phyloP scores from a whole-genome alignment of 2,113 vertebrate species.

The Ondatra zibethicus region DNA sequence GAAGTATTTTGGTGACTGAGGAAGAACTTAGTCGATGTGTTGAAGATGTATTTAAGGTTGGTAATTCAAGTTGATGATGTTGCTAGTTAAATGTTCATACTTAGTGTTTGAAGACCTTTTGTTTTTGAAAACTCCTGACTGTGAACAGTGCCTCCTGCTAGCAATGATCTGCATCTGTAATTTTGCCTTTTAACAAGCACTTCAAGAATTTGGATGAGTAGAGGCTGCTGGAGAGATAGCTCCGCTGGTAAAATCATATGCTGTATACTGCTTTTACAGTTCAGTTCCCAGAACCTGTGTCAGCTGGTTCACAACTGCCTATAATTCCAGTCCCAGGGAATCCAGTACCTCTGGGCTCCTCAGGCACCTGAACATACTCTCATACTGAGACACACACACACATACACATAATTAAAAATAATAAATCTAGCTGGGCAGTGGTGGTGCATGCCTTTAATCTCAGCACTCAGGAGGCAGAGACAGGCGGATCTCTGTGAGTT shows the following conservation, averaged over 20 bases:
- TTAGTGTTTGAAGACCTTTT: neutral
- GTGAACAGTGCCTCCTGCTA: neutral
- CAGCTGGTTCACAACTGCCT: neutral
- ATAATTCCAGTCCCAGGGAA: neutral
- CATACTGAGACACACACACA: neutral
- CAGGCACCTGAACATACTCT: neutral
- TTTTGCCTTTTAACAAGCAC: neutral
- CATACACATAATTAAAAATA: neutral
- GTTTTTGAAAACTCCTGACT: neutral
- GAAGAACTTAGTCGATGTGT: slow-evolving; percentile 91
- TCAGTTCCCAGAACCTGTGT: neutral
- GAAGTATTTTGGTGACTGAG: slow-evolving; percentile 88
- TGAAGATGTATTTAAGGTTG: slow-evolving; percentile 94
- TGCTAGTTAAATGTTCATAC: slow-evolving; percentile 47
- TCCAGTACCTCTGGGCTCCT: neutral
- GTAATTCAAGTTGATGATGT: slow-evolving; percentile 57
- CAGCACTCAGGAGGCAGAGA: too few species aligned
- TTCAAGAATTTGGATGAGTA: neutral
- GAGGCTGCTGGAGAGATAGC: neutral
- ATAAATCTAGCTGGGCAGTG: too few species aligned
- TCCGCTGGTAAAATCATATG: neutral
- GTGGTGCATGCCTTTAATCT: too few species aligned
- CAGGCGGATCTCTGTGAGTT: too few species aligned
- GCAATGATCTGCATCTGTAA: neutral
- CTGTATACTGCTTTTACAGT: neutral